Evolutionary conservation across 1,140 invertebrate genomes (phyloP).

Genomic region (Calycopis cecrops): DNA sequence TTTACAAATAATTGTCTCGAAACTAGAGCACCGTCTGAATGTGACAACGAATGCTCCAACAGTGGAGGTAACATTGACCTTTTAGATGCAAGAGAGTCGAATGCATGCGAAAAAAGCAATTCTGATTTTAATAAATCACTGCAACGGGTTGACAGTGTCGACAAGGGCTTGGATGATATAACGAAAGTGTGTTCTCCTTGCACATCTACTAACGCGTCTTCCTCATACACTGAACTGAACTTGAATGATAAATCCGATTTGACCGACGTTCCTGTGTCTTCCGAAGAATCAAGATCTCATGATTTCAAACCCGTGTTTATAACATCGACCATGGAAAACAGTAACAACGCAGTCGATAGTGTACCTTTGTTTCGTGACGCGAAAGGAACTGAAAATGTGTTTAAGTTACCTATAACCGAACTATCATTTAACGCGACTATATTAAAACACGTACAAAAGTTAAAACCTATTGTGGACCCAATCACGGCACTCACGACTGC

Average conservation of each 20-base stretch:
- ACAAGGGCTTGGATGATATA: conserved; percentile 41
- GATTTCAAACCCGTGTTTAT: conserved; percentile 52
- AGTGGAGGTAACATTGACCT: conserved; percentile 57
- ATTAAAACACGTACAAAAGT: conserved; percentile 62
- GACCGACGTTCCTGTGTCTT: conserved; percentile 42
- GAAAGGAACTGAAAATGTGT: conserved; percentile 48
- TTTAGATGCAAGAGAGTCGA: conserved; percentile 38
- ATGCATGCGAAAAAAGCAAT: conserved; percentile 41
- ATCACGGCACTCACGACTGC: conserved; percentile 50
- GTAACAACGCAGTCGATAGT: conserved; percentile 70
- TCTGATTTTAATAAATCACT: conserved; percentile 28
- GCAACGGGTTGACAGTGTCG: conserved; percentile 29
- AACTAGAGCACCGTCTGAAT: conserved; percentile 25
- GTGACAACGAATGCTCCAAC: conserved; percentile 42
- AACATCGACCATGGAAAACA: conserved; percentile 72
- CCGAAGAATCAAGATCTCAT: conserved; percentile 52
- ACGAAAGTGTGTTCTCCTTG: conserved; percentile 41
- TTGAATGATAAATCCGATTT: conserved; percentile 50
- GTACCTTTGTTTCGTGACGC: conserved; percentile 53
- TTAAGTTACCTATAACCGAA: conserved; percentile 68
- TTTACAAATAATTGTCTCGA: conserved; percentile 36
- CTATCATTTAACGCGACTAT: conserved; percentile 69
- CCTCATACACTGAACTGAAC: conserved; percentile 41
- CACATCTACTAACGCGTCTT: conserved; percentile 38
- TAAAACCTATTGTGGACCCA: conserved; percentile 65